A percentile compares a stretch with the other conserved stretches of the same genome.
Evolutionary conservation across 2,797 vertebrate genomes (phyloP).

Genomic region (Cyprinodon diabolis): DNA sequence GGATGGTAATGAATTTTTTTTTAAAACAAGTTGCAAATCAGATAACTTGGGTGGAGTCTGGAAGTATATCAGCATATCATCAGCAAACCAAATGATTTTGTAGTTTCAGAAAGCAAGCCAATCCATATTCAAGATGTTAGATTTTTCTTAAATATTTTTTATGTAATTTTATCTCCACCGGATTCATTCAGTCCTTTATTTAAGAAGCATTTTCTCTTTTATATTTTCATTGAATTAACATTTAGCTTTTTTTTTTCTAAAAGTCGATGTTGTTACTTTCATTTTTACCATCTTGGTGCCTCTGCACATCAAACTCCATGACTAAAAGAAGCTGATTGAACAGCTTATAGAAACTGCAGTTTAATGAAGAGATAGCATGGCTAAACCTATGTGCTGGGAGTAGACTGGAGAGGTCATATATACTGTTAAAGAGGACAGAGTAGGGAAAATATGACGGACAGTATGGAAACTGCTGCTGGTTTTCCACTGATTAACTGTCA

Average conservation of each 20-base stretch:
- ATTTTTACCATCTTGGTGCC: constrained; percentile 49
- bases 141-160: constrained; percentile 50
- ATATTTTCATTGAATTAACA: constrained; percentile 30
- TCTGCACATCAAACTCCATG: constrained; percentile 41
- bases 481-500: constrained; percentile 42
- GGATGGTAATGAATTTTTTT: constrained; percentile 57
- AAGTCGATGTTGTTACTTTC: constrained; percentile 42
- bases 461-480: constrained; percentile 51
- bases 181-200: constrained; percentile 7
- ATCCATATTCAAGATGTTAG: constrained; percentile 45
- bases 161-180: constrained; percentile 45
- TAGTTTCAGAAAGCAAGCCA: constrained; percentile 50
- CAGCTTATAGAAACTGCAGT: constrained; percentile 45
- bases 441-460: constrained; percentile 56
- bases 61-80: constrained; percentile 51
- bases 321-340: constrained; percentile 56
- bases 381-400: constrained; percentile 63
- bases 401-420: constrained; percentile 60
- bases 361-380: constrained; percentile 72
- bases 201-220: constrained; percentile 23
- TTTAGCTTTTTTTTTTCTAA: constrained; percentile 33
- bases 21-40: constrained; percentile 57
- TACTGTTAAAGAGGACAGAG: constrained; percentile 57
- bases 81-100: constrained; percentile 63
- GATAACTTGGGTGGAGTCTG: constrained; percentile 48